Conservation (phyloP, 2,113 vertebrate species). For the Datnioides undecimradiatus region DNA sequence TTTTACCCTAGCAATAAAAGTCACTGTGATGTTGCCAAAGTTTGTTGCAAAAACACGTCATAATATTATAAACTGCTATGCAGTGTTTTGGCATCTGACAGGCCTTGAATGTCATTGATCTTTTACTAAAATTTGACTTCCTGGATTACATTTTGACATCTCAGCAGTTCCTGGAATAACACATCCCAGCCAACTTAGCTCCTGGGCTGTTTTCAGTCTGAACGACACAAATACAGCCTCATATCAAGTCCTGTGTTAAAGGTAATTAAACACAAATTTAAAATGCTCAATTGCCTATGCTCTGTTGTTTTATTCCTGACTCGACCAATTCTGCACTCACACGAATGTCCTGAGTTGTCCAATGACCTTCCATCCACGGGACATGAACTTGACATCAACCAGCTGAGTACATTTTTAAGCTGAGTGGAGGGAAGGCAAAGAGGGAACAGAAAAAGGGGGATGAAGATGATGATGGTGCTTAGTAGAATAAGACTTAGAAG, state of each 20-base stretch:
- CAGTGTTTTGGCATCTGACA: not conserved
- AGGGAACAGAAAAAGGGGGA: slow-evolving; percentile 15
- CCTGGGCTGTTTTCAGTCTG: not conserved
- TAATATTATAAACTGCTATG: not conserved
- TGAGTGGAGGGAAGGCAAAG: slow-evolving; percentile 5
- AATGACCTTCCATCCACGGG: slow-evolving; percentile 5
- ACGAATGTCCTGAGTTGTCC: not conserved
- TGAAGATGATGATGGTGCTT: slow-evolving; percentile 24
- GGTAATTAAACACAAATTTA: not conserved
- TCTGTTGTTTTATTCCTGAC: not conserved
- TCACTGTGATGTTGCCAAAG: not conserved
- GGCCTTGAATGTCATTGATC: not conserved
- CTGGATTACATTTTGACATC: not conserved
- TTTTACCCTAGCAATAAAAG: no score
- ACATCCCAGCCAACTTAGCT: not conserved
- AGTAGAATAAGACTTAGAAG: slow-evolving; percentile 34
- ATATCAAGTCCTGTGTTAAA: not conserved
- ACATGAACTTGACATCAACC: not conserved
- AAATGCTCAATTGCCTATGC: not conserved
- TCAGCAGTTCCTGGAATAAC: not conserved
- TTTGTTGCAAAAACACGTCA: not conserved
- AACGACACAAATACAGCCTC: not conserved
- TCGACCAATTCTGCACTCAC: not conserved
- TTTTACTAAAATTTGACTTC: not conserved
- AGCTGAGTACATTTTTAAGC: not conserved